Conservation (phyloP, 2,888 invertebrate genomes). For the Tenthredo notha region DNA sequence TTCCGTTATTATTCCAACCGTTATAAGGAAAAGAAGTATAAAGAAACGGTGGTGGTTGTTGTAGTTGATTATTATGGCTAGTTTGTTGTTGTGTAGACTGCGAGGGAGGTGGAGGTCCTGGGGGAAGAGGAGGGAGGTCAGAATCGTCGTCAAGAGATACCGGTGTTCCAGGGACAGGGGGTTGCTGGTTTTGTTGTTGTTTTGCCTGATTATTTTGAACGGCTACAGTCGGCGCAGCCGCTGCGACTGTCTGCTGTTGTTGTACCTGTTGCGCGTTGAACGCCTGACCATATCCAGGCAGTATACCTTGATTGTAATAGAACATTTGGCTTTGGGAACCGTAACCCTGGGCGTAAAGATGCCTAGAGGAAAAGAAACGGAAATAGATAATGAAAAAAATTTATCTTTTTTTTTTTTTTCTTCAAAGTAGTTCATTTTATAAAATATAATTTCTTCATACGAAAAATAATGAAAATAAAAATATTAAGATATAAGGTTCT, state of each 20-base stretch:
- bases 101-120: slow-evolving; percentile 80
- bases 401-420: neutral
- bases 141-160: slow-evolving; percentile 79
- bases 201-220: slow-evolving; percentile 70
- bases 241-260: slow-evolving; percentile 16
- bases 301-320: slow-evolving; percentile 74
- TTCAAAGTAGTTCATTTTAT: neutral
- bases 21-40: slow-evolving; percentile 71
- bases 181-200: slow-evolving; percentile 68
- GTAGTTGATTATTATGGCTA: slow-evolving; percentile 75
- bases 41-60: slow-evolving; percentile 72
- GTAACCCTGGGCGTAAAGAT: slow-evolving; percentile 73
- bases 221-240: slow-evolving; percentile 61
- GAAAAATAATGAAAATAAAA: too few species aligned
- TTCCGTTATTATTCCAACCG: slow-evolving; percentile 70
- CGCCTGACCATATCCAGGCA: slow-evolving; percentile 73
- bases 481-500: neutral
- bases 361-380: slow-evolving; percentile 61
- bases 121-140: slow-evolving; percentile 81
- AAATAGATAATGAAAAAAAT: neutral
- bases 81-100: slow-evolving; percentile 67
- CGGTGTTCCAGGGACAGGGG: slow-evolving; percentile 78
- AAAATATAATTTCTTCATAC: too few species aligned
- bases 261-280: slow-evolving; percentile 72
- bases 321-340: slow-evolving; percentile 72